These are phyloP conservation scores for Folsomia manolachei DNA, from an alignment of 2,888 invertebrate species.

Conservation along the genomic window DNA sequence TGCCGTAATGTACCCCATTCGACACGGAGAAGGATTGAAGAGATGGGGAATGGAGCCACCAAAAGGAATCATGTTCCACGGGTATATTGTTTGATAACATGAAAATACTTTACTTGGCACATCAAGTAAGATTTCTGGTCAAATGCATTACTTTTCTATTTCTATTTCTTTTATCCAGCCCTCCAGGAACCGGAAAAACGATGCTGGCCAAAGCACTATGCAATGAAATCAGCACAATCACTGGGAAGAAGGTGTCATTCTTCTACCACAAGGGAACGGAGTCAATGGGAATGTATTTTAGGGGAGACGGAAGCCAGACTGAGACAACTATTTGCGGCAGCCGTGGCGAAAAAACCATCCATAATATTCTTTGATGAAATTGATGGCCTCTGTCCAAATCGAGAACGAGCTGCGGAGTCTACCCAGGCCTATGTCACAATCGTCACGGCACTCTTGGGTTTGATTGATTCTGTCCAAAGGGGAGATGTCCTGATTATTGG, in stretches of 20 bases:
- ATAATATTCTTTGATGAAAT: constrained; percentile 93
- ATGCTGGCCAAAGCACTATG: constrained; percentile 82
- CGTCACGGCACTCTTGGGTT: constrained; percentile 80
- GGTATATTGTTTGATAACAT: too few species aligned
- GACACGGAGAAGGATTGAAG: constrained; percentile 16
- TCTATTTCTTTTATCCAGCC: too few species aligned
- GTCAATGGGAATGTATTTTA: constrained; percentile 54
- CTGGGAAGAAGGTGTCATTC: constrained; percentile 64
- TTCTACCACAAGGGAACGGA: constrained; percentile 56
- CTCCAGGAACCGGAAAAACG: constrained; percentile 65
- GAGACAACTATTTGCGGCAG: constrained; percentile 82
- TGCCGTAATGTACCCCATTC: constrained; percentile 32
- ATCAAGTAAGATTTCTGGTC: too few species aligned
- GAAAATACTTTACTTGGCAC: neutral
- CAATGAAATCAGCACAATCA: constrained; percentile 72
- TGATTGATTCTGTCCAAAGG: constrained; percentile 86
- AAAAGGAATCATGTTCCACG: constrained; percentile 51
- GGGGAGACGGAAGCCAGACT: constrained; percentile 89
- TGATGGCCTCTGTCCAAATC: constrained; percentile 76
- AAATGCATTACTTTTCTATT: neutral
- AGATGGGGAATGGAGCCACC: constrained; percentile 47
- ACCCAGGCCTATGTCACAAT: constrained; percentile 64
- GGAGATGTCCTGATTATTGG: constrained; percentile 78
- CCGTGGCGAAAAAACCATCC: constrained; percentile 66
- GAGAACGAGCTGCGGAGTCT: constrained; percentile 51